Evolutionary conservation across 2,113 vertebrate species (phyloP), one percentile per base, ranked within the genome.

Genomic region (Proterorhinus semilunaris): DNA sequence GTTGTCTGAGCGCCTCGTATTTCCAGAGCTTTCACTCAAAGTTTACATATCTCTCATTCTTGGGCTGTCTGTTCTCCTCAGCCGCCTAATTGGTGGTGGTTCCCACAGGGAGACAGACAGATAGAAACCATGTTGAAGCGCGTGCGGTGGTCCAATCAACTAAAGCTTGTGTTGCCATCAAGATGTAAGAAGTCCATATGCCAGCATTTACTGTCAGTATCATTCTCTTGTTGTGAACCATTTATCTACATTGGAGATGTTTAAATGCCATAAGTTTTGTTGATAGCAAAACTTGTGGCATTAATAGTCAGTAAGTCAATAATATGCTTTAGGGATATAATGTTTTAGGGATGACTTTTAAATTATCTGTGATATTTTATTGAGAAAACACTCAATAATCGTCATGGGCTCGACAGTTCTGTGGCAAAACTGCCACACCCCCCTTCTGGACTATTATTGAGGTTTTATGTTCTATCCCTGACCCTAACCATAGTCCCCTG

Each of bases 21-120:
- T 83, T 62, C 66, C 65, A 61, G 44, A 66, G 71, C 67, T 74
- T 86, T 84, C 75, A 65, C 71, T 72, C 80, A 58, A 66, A 75
- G 83, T 90, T 92, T 91, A 91, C 87, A 91, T 88, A 90, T 88
- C 87, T 84, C 75, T 88, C 86, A 90, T 91, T 89, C 82, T 89
- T 89, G 79, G 75, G 83, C 82, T 79, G 72, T 66, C 66, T 74
- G 51, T 68, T 79, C 76, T 61, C 71, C 61, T 74, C 69, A 17
- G 51, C 15, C 42, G 67, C 59, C 74, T 88, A 79, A 88, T 84
- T 83, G 72, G 86, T 71, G 44, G 64, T 79, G 71, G 71, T 79
- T 84, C 73, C 85, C 82, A 72, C 72, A 76, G 76, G 75, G 76
- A 78, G 66, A 71, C 66, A 78, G 66, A 71, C 66, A 86, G 78